phyloP scores from a whole-genome alignment of 1,140 invertebrate genomes.

The Drosophila carrolli region DNA sequence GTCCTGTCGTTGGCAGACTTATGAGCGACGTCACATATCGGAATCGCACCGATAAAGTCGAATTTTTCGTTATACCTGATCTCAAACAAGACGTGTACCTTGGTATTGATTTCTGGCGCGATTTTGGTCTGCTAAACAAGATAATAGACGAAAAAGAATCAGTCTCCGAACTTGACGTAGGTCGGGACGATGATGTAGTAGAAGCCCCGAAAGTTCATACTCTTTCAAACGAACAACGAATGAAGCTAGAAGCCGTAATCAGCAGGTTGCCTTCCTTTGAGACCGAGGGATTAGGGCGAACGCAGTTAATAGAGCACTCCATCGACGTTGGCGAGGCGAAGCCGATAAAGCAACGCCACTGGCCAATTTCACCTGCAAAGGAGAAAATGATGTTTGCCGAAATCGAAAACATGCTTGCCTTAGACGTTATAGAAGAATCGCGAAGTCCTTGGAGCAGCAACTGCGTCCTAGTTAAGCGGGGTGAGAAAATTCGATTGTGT shows the following conservation, averaged over 20 bases:
- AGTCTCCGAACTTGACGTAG: neutral
- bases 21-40: neutral
- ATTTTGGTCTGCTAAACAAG: constrained; percentile 1
- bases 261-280: neutral
- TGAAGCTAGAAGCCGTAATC: neutral
- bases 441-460: constrained; percentile 39
- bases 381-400: constrained; percentile 24
- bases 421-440: constrained; percentile 4
- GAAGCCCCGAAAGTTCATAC: too few relatives aligned
- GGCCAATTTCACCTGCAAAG: constrained; percentile 18
- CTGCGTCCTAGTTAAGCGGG: constrained; percentile 16
- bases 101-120: neutral
- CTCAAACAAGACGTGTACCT: constrained; percentile 1
- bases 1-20: neutral
- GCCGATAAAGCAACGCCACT: constrained; percentile 28
- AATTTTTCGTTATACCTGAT: constrained; percentile 3
- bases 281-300: constrained; percentile 9
- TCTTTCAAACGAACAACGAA: neutral
- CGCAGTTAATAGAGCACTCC: constrained; percentile 9
- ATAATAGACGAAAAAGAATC: neutral
- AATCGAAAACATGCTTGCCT: constrained; percentile 1
- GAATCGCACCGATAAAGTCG: neutral
- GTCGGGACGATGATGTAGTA: neutral
- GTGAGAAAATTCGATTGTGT: constrained; percentile 1
- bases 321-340: constrained; percentile 16